Percentiles rank a stretch among this genome's conserved stretches.
Evolutionary conservation across 1,140 invertebrate genomes (phyloP).

Genomic region (Rhyzopertha dominica): DNA sequence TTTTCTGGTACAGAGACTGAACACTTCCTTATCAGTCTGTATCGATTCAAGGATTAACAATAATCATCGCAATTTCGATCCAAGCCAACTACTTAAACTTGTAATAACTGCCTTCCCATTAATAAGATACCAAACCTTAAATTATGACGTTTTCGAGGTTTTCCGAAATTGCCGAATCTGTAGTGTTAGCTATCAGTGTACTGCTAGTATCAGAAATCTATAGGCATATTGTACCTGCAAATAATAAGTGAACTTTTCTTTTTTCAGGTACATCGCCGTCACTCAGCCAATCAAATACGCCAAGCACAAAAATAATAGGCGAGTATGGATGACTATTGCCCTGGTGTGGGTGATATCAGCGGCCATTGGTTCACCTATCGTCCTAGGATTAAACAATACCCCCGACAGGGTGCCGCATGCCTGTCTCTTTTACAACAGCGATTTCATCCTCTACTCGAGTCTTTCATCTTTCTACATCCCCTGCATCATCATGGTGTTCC

Average conservation of each 20-base stretch:
- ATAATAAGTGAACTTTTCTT: slow-evolving; percentile 25
- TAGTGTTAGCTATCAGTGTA: no score
- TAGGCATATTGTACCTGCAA: no score
- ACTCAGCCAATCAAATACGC: slow-evolving; percentile 98
- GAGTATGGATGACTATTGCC: slow-evolving; percentile 93
- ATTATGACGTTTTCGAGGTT: no score
- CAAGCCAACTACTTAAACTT: no score
- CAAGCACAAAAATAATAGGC: slow-evolving; percentile 94
- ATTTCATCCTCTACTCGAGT: slow-evolving; percentile 98
- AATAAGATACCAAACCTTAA: no score
- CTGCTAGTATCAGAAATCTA: no score
- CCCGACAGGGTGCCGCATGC: slow-evolving; percentile 69
- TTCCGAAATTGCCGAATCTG: no score
- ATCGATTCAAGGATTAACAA: no score
- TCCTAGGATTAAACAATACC: slow-evolving; percentile 91
- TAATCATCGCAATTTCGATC: no score
- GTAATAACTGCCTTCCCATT: no score
- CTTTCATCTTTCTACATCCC: slow-evolving; percentile 99
- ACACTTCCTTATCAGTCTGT: no score
- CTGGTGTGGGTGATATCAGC: slow-evolving; percentile 94
- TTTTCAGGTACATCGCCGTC: slow-evolving; percentile 93
- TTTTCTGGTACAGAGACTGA: no score
- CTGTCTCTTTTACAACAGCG: slow-evolving; percentile 95
- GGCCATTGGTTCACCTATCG: slow-evolving; percentile 95
- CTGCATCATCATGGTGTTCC: slow-evolving; percentile 96